phyloP scores from a whole-genome alignment of 2,113 vertebrate genomes.

The Urocitellus parryii region DNA sequence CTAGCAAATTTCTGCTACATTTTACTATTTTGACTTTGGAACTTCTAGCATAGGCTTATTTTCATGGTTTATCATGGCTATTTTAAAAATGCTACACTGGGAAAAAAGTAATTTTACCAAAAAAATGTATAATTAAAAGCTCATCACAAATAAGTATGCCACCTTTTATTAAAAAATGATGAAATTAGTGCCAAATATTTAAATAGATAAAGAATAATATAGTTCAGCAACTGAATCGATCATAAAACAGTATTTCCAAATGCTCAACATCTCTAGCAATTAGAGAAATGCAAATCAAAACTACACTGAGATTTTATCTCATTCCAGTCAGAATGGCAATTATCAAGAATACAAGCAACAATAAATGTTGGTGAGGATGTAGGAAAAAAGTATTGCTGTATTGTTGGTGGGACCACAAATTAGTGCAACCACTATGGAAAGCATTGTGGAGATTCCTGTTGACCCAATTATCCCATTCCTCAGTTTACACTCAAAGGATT shows the following conservation, averaged over 20 bases:
- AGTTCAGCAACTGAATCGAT: neutral
- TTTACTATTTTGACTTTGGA: neutral
- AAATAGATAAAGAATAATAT: neutral
- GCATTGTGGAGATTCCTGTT: too few species aligned
- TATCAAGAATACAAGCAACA: too few species aligned
- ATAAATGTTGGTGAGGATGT: too few species aligned
- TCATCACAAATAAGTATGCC: neutral
- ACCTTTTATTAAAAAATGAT: conserved; percentile 8
- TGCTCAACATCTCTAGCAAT: too few species aligned
- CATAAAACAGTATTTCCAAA: neutral
- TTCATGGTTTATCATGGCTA: neutral
- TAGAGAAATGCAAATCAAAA: too few species aligned
- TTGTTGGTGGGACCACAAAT: too few species aligned
- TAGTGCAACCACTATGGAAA: too few species aligned
- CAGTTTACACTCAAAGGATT: too few species aligned
- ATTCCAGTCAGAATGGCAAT: too few species aligned
- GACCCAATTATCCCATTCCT: too few species aligned
- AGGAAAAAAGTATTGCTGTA: too few species aligned
- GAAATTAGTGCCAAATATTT: neutral
- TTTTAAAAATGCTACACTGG: neutral
- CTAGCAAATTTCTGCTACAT: neutral
- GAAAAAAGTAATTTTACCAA: neutral
- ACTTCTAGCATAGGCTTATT: neutral
- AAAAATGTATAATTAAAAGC: neutral
- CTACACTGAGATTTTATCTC: too few species aligned